phyloP scores from a whole-genome alignment of 2,888 invertebrate genomes.

The Tolmerus cingulatus region DNA sequence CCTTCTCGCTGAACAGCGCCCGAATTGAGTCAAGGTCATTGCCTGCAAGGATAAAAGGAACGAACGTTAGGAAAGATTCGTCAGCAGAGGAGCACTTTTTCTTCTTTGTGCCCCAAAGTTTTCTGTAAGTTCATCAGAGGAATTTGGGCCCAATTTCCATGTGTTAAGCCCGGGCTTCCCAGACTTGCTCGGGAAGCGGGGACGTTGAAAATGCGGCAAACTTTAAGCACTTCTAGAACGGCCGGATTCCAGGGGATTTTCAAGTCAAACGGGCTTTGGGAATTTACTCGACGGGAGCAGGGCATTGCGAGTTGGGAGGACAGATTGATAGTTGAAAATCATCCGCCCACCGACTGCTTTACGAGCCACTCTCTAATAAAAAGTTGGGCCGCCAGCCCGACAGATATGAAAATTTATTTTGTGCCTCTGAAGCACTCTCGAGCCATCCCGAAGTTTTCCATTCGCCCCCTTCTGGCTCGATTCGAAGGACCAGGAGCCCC shows the following conservation, averaged over 20 bases:
- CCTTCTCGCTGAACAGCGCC: conserved; percentile 96
- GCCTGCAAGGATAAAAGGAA: conserved; percentile 66
- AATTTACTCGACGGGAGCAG: neutral
- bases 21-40: conserved; percentile 96
- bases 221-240: neutral
- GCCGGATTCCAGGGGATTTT: neutral
- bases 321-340: neutral
- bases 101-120: neutral
- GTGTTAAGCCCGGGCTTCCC: neutral
- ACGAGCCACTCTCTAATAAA: neutral
- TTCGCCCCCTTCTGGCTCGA: neutral
- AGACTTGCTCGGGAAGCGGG: neutral
- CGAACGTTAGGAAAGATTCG: neutral
- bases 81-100: neutral
- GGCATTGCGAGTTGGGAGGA: neutral
- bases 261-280: neutral
- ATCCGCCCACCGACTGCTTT: neutral
- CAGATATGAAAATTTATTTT: conserved; percentile 33
- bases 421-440: neutral
- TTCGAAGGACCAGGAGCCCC: neutral
- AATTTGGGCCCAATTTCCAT: neutral
- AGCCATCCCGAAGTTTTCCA: neutral
- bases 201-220: neutral
- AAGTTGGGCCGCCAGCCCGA: neutral
- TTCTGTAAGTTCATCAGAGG: neutral